Evolutionary conservation across 2,113 vertebrate genomes (phyloP).

Genomic region (Sialia sialis): DNA sequence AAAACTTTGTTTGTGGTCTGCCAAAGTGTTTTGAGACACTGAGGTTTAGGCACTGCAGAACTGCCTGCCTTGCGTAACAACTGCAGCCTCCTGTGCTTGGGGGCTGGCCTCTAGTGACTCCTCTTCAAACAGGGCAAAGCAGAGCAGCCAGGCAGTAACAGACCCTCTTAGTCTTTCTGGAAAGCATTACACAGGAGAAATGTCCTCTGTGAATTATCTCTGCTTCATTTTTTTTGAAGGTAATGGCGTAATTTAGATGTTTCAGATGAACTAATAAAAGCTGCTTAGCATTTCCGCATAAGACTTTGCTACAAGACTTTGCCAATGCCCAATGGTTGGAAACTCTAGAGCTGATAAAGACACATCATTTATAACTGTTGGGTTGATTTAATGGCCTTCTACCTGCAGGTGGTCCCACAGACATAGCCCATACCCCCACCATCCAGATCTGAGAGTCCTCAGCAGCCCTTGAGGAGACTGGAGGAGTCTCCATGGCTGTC

Average conservation of each 20-base stretch:
- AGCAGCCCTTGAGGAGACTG: background rate
- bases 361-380: fast-evolving
- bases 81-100: background rate
- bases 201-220: background rate
- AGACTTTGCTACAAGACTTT: background rate
- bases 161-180: background rate
- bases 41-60: background rate
- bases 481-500: background rate
- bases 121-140: background rate
- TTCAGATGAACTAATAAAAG: background rate
- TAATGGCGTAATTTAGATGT: background rate
- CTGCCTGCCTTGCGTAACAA: background rate
- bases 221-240: background rate
- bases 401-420: background rate
- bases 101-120: background rate
- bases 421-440: background rate
- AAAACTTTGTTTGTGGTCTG: background rate
- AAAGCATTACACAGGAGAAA: background rate
- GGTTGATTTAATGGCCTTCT: background rate
- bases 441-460: background rate
- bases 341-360: background rate
- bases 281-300: background rate
- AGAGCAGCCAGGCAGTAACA: background rate
- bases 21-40: background rate
- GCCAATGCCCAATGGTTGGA: background rate